Evolutionary conservation across 2,113 vertebrate genomes (phyloP).

Genomic region (human (Homo sapiens)): GRCh38 chr19:38398501-38399000

Average conservation of each 20-base stretch:
- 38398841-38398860: slow-evolving; percentile 72
- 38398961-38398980: slow-evolving; percentile 65
- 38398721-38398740: not conserved
- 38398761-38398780: slow-evolving; percentile 8
- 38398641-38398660: not conserved
- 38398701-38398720: slow-evolving; percentile 37
- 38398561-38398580: not conserved
- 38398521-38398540: not conserved
- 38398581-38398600: not conserved
- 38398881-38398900: slow-evolving; percentile 73
- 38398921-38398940: slow-evolving; percentile 38
- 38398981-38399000: slow-evolving; percentile 53
- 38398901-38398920: slow-evolving; percentile 61
- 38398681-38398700: not conserved
- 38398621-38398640: not conserved
- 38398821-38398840: slow-evolving; percentile 40
- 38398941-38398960: slow-evolving; percentile 55
- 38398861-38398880: slow-evolving; percentile 75
- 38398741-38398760: slow-evolving; percentile 13
- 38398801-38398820: slow-evolving; percentile 14
- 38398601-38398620: not conserved
- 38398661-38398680: not conserved
- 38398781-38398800: slow-evolving; percentile 22
- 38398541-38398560: not conserved
- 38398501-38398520: no score